Evolutionary conservation across 2,888 invertebrate genomes (phyloP).

Genomic region (Clostera curtula): DNA sequence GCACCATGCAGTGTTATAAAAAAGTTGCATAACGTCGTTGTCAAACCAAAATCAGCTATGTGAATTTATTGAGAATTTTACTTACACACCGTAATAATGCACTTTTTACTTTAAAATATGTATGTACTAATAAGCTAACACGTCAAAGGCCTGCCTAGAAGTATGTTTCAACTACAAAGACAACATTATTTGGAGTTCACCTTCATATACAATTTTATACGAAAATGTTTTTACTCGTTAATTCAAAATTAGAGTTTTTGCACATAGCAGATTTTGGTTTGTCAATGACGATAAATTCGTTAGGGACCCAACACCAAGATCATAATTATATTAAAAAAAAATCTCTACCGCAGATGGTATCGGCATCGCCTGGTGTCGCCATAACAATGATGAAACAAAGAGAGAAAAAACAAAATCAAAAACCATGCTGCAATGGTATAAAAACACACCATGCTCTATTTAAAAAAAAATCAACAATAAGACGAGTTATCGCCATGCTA

Average conservation of each 20-base stretch:
- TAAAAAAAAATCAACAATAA: slow-evolving; percentile 7
- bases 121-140: too few relatives aligned
- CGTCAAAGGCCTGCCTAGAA: too few relatives aligned
- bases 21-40: too few relatives aligned
- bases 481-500: slow-evolving; percentile 20
- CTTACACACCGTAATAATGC: too few relatives aligned
- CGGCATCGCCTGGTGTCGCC: slow-evolving; percentile 79
- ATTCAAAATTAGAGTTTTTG: not conserved
- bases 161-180: too few relatives aligned
- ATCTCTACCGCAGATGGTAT: slow-evolving; percentile 81
- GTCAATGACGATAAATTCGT: slow-evolving; percentile 12
- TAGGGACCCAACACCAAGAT: slow-evolving; percentile 41
- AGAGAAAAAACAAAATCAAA: slow-evolving; percentile 53
- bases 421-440: slow-evolving; percentile 52
- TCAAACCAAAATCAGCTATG: too few relatives aligned
- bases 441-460: slow-evolving; percentile 26
- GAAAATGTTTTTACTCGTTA: too few relatives aligned
- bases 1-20: too few relatives aligned
- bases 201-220: too few relatives aligned
- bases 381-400: slow-evolving; percentile 67
- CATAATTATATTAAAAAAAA: slow-evolving; percentile 51
- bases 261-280: not conserved
- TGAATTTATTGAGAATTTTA: too few relatives aligned
- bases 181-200: too few relatives aligned
- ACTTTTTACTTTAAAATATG: too few relatives aligned